Conservation (phyloP, 2,888 invertebrate species). For the Micoletzkya japonica region DNA sequence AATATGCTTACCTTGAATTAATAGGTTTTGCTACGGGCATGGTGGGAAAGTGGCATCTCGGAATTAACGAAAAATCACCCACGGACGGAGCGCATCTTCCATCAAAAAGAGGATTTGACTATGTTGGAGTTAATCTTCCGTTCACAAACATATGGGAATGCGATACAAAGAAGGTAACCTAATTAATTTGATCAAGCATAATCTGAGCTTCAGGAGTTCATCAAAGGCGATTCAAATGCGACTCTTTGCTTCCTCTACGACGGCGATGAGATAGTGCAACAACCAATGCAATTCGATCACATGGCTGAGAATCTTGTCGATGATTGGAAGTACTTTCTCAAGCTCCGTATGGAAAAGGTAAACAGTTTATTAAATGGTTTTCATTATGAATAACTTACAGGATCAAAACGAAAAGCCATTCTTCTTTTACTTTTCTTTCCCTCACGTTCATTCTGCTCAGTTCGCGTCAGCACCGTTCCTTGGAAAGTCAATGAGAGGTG, state of each 20-base stretch:
- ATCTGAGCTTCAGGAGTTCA: neutral
- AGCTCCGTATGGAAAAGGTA: conserved; percentile 34
- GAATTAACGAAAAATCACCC: conserved; percentile 58
- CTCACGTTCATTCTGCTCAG: conserved; percentile 75
- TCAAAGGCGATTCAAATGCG: conserved; percentile 31
- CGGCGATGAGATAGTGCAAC: conserved; percentile 66
- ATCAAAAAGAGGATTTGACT: conserved; percentile 59
- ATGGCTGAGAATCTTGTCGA: conserved; percentile 64
- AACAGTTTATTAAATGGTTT: too few relatives aligned
- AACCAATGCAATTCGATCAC: conserved; percentile 66
- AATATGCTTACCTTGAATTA: neutral
- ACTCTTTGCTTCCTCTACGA: conserved; percentile 50
- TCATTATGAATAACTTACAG: too few relatives aligned
- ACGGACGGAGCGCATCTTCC: conserved; percentile 60
- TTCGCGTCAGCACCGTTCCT: conserved; percentile 70
- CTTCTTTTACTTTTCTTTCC: conserved; percentile 67
- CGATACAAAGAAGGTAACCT: conserved; percentile 49
- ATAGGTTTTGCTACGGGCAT: conserved; percentile 67
- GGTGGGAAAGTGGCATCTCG: conserved; percentile 70
- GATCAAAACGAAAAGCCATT: conserved; percentile 64
- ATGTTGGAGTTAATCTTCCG: conserved; percentile 62
- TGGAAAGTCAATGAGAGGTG: conserved; percentile 65
- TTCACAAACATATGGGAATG: conserved; percentile 63
- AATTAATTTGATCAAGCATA: neutral
- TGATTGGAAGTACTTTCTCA: conserved; percentile 61